Base-by-base conservation (phyloP, 2,888 invertebrate genomes). In the Drosophila cracens region DNA sequence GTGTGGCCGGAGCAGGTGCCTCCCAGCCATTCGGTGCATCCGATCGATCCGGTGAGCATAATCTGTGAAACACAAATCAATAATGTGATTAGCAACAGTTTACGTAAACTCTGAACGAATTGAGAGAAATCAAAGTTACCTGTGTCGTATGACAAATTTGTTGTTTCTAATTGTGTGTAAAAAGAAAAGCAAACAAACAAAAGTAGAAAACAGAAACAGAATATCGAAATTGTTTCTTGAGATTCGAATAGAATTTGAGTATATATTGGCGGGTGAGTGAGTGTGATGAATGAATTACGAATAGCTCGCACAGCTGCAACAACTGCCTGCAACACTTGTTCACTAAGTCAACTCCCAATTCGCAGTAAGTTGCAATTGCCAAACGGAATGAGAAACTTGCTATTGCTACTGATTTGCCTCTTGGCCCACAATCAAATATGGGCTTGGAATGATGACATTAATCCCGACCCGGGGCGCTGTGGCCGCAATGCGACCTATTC, bases 31-130 rank as follows among this genome's bases (percentile, higher is more conserved):
- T 94, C 91, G 94, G 94, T 27, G 94, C 94, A 91, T 94, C 94
- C 36, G 95, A 93, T 72, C 96, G 95, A 93, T 97, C 97, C 62
- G 97, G 97, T 40, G 97, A 97, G 92, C 96, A 96, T 89, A 97
- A 94, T 92, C 96, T 96, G 93, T 86, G 91, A 5, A 52, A 25
- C 27, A 52, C 5, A 16, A 34, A 38, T 10, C 16, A 33, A n/a
- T 27, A 16, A 2, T 0, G 8, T 6, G 2, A 4, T 69, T 18
- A 59, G 27, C 0, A 16, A 40, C n/a, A 40, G 25, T 27, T 16
- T 6, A 27, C 18, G 18, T 31, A 21, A 13, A 8, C n/a, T 65
- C 58, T 63, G 63, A 59, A 18, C 18, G 74, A 83, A 63, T 66
- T 71, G 67, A 78, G 80, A 73, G 65, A 21, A 57, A 40, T 10